Evolutionary conservation across 1,140 invertebrate genomes (phyloP), one percentile per base, ranked within the genome.

Genomic region (Bombus waltoni): DNA sequence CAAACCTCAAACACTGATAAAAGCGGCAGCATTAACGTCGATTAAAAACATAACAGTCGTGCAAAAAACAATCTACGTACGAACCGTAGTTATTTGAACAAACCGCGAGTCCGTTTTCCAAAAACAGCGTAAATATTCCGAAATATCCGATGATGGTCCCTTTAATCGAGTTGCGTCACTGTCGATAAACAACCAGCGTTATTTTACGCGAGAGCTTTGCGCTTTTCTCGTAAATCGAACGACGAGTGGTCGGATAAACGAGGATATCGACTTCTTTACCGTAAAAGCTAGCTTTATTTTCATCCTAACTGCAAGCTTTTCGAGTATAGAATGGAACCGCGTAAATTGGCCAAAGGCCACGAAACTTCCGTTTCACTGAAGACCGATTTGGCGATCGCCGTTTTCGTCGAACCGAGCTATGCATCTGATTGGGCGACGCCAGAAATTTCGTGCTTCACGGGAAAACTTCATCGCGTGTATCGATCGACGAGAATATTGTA

Each of bases 221-320:
- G 32, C 22, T 68, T 44, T 1, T 8, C 71, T 83, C 81, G 81
- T 83, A 83, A 75, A 75, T 44, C 40, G 38, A 62, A 47, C n/a
- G 28, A 47, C 40, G 35, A 47, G 32, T 42, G 62, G 28, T 9
- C 35, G 72, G 32, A 57, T 53, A 47, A 68, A 76, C 44, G 38
- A 32, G 28, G 44, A n/a, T 53, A 76, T 83, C 65, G 73, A 28
- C 35, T 57, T 53, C 35, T 70, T 70, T 28, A 42, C 62, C 81
- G 38, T 76, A 76, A 83, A 83, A 70, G 18, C 65, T 11, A 5
- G 32, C 18, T 83, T 76, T 83, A 83, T 75, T 75, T 76, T 75
- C 72, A 35, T 11, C 10, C 22, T n/a, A 42, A 32, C 22, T 32
- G 35, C 44, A 40, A 66, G 42, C 62, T 66, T 66, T 32, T n/a